Evolutionary conservation across 2,113 vertebrate genomes (phyloP).

Genomic region (Rutilus rutilus): DNA sequence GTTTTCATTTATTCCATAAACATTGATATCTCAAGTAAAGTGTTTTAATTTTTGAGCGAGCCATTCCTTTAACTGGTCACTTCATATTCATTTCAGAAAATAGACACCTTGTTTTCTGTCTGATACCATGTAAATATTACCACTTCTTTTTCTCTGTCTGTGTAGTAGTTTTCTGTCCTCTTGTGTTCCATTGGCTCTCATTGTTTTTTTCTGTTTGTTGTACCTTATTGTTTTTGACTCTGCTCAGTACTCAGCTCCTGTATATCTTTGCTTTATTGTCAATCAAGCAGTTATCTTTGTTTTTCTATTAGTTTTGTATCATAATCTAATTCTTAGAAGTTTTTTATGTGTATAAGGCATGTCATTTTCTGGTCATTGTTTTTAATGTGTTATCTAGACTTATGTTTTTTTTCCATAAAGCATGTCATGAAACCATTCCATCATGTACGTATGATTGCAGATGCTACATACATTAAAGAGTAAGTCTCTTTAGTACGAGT

Average conservation of each 20-base stretch:
- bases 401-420: background rate
- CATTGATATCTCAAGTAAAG: background rate
- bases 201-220: background rate
- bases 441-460: background rate
- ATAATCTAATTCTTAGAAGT: background rate
- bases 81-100: background rate
- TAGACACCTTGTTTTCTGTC: background rate
- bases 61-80: background rate
- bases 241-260: background rate
- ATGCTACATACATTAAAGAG: constrained; percentile 20
- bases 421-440: constrained; percentile 10
- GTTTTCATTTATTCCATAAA: constrained; percentile 23
- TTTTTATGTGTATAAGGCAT: background rate
- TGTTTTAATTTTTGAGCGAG: background rate
- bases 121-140: background rate
- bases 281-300: background rate
- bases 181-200: background rate
- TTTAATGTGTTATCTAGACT: background rate
- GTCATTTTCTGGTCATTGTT: background rate
- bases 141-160: background rate
- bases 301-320: constrained; percentile 14
- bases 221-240: background rate
- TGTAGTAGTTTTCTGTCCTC: background rate
- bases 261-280: constrained; percentile 4
- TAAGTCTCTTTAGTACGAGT: background rate